Base-by-base conservation (phyloP, 2,888 invertebrate species). In the Tanytarsus gracilentus region DNA sequence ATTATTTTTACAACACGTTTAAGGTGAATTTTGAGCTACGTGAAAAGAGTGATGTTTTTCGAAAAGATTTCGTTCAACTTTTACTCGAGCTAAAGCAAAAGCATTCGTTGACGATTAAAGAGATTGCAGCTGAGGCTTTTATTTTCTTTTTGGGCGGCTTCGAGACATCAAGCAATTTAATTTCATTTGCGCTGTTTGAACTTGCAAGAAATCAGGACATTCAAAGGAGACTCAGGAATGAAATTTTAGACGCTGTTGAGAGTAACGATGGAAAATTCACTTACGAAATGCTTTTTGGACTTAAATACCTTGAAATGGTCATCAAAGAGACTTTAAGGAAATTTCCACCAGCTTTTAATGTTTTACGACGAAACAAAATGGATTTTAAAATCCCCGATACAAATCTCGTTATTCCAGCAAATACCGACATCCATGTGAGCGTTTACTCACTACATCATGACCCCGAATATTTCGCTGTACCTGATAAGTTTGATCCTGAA, bases 321-420 rank as follows among this genome's bases (percentile, higher is more conserved):
- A 11, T 59, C 1, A 33, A 56, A 9, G 52, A 33, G 6, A 6
- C 75, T 18, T 72, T 76, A 74, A 69, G 77, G 33, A 73, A 74
- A 65, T 71, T 77, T 63, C 77, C 77, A 27, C 75, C 77, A 1
- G 69, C 76, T 70, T 69, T 77, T 1, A 68, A 73, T 2, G 64
- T 77, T 56, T 76, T 76, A 65, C 69, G 77, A 50, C 69, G 73
- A 63, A 76, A 76, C 62, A 77, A 73, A 55, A 74, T 71, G 63
- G 71, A 75, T 39, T 76, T 76, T 65, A 71, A 67, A 62, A 58
- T 77, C 49, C 74, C 76, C 0, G 69, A 72, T 61, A 72, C 67
- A 1, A 69, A 73, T 36, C 65, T 76, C 60, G 66, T 70, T 3
- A 73, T 77, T 62, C 76, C 76, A 49, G 70, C 74, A 62, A 76